phyloP scores from a whole-genome alignment of 2,888 invertebrate species.

The Lepidochrysops patricia region DNA sequence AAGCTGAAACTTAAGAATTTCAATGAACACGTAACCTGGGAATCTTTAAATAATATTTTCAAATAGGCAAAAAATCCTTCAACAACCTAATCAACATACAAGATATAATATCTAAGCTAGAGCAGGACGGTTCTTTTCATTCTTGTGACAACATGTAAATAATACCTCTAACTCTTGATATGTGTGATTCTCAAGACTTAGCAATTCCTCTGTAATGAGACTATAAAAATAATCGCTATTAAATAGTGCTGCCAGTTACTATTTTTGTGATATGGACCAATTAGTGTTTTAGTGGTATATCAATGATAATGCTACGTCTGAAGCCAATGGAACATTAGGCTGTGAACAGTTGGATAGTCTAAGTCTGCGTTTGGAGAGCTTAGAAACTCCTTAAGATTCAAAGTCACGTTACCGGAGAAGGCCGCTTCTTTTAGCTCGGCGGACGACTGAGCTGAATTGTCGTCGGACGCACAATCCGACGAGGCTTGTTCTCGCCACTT shows the following conservation, averaged over 20 bases:
- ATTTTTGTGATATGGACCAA: constrained; percentile 31
- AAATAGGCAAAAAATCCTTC: constrained; percentile 22
- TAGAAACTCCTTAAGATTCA: constrained; percentile 54
- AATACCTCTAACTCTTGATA: constrained; percentile 45
- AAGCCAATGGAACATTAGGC: constrained; percentile 71
- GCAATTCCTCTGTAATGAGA: constrained; percentile 13
- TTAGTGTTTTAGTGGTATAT: constrained; percentile 25
- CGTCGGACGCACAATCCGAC: constrained; percentile 61
- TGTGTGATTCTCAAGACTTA: constrained; percentile 40
- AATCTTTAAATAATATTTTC: constrained; percentile 12
- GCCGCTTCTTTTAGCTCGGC: constrained; percentile 40
- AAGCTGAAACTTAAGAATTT: background rate
- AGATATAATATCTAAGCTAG: constrained; percentile 37
- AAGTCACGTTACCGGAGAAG: constrained; percentile 35
- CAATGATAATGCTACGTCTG: constrained; percentile 55
- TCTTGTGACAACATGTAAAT: constrained; percentile 34
- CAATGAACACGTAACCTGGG: background rate
- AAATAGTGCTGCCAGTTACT: constrained; percentile 19
- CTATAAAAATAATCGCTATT: constrained; percentile 7
- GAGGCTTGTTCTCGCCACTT: constrained; percentile 50
- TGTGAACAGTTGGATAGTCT: constrained; percentile 66
- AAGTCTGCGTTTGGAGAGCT: constrained; percentile 62
- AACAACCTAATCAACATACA: constrained; percentile 25
- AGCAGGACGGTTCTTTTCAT: constrained; percentile 59
- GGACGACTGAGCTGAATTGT: constrained; percentile 59